phyloP scores from a whole-genome alignment of 2,797 vertebrate genomes.

The Malacoraja senta region DNA sequence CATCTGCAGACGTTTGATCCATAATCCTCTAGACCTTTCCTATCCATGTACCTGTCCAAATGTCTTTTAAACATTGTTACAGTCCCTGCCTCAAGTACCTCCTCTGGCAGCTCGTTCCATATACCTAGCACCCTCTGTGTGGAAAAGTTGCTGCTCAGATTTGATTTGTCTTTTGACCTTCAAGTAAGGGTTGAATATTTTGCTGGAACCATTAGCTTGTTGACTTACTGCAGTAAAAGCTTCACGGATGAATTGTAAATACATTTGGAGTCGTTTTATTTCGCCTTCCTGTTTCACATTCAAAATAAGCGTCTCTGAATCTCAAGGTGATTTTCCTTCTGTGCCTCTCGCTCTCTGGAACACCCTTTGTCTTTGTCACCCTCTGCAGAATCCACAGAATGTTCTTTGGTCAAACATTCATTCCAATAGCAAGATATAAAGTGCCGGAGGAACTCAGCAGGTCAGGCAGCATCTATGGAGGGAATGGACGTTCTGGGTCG shows the following conservation, averaged over 20 bases:
- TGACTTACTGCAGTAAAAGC: too few relatives aligned
- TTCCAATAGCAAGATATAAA: too few relatives aligned
- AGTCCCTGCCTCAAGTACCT: too few relatives aligned
- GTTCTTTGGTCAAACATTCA: background rate
- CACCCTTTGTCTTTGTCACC: background rate
- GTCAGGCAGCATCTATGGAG: too few relatives aligned
- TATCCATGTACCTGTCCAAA: too few relatives aligned
- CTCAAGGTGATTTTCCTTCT: background rate
- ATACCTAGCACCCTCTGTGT: too few relatives aligned
- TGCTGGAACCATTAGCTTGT: background rate
- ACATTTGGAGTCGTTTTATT: background rate
- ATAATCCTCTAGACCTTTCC: too few relatives aligned
- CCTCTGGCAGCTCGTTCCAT: too few relatives aligned
- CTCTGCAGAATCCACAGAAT: background rate
- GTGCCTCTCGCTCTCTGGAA: background rate
- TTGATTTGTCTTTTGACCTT: background rate
- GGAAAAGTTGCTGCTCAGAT: background rate
- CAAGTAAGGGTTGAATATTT: conserved; percentile 4
- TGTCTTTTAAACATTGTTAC: too few relatives aligned
- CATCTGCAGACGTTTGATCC: too few relatives aligned
- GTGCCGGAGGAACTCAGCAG: too few relatives aligned
- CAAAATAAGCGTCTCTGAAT: background rate
- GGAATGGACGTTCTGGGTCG: too few relatives aligned
- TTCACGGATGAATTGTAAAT: background rate
- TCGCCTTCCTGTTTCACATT: background rate